Conservation (phyloP, 2,113 vertebrate species). For the Uria lomvia region DNA sequence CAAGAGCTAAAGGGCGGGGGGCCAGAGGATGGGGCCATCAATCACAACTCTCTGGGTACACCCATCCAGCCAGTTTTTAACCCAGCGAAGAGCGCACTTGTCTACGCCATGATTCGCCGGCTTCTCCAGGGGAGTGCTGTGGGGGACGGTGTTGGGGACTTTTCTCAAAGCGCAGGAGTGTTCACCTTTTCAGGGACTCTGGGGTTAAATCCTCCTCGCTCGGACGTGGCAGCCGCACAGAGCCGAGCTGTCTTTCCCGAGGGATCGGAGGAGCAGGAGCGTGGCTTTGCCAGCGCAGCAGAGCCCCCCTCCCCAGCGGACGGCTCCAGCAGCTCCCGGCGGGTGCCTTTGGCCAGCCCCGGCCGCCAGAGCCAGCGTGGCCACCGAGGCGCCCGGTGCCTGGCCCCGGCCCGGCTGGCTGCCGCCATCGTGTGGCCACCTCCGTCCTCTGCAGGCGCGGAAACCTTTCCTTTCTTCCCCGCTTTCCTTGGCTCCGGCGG, state of each 20-base stretch:
- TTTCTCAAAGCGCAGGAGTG: neutral
- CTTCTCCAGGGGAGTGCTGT: no score
- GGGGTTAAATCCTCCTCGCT: neutral
- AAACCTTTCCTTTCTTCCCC: rapidly evolving
- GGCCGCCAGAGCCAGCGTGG: neutral
- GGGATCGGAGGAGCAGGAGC: neutral
- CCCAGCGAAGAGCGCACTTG: no score
- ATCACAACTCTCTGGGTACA: no score
- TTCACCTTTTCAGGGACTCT: neutral
- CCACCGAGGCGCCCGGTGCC: rapidly evolving
- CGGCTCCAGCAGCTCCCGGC: no score
- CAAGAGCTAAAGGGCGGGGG: no score
- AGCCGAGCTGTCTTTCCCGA: no score
- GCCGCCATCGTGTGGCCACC: neutral
- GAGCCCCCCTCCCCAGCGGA: neutral
- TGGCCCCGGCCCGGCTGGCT: neutral
- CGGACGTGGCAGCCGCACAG: neutral
- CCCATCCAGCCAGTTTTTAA: no score
- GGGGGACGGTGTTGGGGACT: no score
- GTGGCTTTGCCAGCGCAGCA: neutral
- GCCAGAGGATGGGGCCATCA: no score
- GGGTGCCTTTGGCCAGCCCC: neutral
- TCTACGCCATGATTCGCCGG: no score
- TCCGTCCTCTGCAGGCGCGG: rapidly evolving
- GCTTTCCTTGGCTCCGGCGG: neutral